A percentile compares a stretch with the other conserved stretches of the same genome.
These are phyloP conservation scores for Himalopsyche japonica DNA, from an alignment of 2,888 invertebrate genomes.

Conservation along the genomic window DNA sequence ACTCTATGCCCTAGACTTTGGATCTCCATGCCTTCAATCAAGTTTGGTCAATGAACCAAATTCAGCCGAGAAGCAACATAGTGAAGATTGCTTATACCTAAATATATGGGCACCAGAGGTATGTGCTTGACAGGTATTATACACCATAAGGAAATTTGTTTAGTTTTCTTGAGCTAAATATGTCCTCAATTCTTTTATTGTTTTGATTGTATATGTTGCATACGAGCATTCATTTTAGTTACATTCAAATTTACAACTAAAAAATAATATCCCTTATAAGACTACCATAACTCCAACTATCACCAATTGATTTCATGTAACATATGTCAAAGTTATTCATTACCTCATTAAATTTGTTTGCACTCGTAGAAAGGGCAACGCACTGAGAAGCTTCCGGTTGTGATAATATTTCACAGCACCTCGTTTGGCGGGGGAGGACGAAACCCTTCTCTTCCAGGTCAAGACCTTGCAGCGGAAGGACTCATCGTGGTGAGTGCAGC, in stretches of 20 bases:
- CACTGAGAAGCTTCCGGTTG: conserved; percentile 65
- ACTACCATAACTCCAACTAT: too few relatives aligned
- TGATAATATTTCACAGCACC: conserved; percentile 71
- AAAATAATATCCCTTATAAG: too few relatives aligned
- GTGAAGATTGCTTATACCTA: conserved; percentile 86
- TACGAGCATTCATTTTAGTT: too few relatives aligned
- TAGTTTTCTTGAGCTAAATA: too few relatives aligned
- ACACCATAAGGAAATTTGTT: too few relatives aligned
- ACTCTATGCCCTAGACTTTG: conserved; percentile 69
- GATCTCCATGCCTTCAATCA: conserved; percentile 70
- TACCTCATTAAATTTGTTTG: too few relatives aligned
- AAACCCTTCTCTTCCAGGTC: conserved; percentile 62
- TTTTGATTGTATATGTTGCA: too few relatives aligned
- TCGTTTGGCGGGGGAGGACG: conserved; percentile 62
- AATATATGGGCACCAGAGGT: conserved; percentile 89
- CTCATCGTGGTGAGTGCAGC: conserved; percentile 71
- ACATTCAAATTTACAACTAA: too few relatives aligned
- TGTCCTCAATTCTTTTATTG: too few relatives aligned
- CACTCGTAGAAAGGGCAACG: conserved; percentile 29
- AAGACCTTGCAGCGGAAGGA: conserved; percentile 73
- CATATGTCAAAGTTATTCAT: too few relatives aligned
- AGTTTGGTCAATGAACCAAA: background rate
- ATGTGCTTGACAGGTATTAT: conserved; percentile 33
- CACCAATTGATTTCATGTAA: too few relatives aligned
- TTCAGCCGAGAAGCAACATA: conserved; percentile 48